These are phyloP conservation scores for Noturus placidus DNA, from an alignment of 2,113 vertebrate species.

Conservation along the genomic window DNA sequence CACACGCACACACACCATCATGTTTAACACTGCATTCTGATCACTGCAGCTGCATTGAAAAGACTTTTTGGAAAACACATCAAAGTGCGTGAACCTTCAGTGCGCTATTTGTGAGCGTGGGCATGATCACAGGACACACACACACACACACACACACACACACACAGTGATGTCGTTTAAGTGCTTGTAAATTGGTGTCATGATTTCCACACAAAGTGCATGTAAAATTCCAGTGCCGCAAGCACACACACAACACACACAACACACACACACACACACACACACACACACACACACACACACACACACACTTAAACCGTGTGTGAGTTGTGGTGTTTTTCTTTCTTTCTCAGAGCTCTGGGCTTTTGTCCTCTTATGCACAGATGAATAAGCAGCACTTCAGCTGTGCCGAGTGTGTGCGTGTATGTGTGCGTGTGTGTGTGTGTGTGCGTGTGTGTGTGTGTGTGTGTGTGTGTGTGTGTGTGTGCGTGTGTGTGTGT, in stretches of 20 bases:
- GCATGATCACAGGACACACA: background rate
- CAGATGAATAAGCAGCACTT: conserved; percentile 74
- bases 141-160: conserved; percentile 21
- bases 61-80: background rate
- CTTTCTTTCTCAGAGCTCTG: conserved; percentile 66
- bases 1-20: background rate
- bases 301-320: conserved; percentile 16
- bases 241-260: background rate
- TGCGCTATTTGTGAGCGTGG: background rate
- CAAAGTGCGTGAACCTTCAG: conserved; percentile 9
- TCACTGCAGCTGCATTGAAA: background rate
- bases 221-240: background rate
- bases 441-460: too few relatives aligned
- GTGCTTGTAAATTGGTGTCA: background rate
- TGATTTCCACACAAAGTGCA: background rate
- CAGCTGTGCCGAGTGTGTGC: conserved; percentile 63
- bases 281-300: conserved; percentile 41
- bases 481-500: too few relatives aligned
- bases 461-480: conserved; percentile 23
- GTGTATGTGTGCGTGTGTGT: background rate
- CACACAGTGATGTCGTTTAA: background rate
- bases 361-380: conserved; percentile 69
- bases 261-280: conserved; percentile 11
- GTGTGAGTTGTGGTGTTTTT: conserved; percentile 52
- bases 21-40: background rate